Percentiles rank a stretch among this genome's conserved stretches.
phyloP scores from a whole-genome alignment of 2,797 vertebrate species.

The Aphelocoma californica region DNA sequence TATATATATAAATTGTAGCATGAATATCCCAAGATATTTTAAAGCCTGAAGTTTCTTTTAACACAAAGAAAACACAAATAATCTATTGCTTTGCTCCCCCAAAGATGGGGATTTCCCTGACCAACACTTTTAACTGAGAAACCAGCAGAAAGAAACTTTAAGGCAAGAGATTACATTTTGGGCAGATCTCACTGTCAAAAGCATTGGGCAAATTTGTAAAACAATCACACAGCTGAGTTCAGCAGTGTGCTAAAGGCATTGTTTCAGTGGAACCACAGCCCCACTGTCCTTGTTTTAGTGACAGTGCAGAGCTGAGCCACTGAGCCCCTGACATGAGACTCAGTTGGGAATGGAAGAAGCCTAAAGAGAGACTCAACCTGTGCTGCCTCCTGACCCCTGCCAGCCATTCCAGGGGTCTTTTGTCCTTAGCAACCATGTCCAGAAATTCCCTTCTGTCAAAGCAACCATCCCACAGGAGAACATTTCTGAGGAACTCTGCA shows the following conservation, averaged over 20 bases:
- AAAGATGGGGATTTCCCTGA: not conserved
- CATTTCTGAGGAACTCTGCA: not conserved
- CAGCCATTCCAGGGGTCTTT: conserved; percentile 1
- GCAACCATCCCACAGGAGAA: conserved; percentile 19
- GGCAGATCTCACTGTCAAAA: not conserved
- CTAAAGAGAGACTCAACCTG: not conserved
- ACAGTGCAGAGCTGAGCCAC: not conserved
- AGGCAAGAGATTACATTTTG: not conserved
- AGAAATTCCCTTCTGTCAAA: conserved; percentile 42
- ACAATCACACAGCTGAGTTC: not conserved
- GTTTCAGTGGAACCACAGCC: not conserved
- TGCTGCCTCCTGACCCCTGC: conserved; percentile 39
- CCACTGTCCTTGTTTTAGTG: not conserved
- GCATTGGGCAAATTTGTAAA: not conserved
- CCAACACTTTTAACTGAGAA: not conserved
- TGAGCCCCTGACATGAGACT: not conserved
- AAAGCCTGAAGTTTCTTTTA: not conserved
- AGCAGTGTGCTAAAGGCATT: not conserved
- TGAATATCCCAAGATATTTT: not conserved
- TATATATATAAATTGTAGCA: not conserved
- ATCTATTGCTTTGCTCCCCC: not conserved
- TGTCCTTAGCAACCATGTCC: conserved; percentile 36
- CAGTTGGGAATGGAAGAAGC: conserved; percentile 7
- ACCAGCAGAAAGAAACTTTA: not conserved
- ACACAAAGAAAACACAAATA: not conserved